phyloP scores from a whole-genome alignment of 2,888 invertebrate species.

The Coronaproctus castanopsis region DNA sequence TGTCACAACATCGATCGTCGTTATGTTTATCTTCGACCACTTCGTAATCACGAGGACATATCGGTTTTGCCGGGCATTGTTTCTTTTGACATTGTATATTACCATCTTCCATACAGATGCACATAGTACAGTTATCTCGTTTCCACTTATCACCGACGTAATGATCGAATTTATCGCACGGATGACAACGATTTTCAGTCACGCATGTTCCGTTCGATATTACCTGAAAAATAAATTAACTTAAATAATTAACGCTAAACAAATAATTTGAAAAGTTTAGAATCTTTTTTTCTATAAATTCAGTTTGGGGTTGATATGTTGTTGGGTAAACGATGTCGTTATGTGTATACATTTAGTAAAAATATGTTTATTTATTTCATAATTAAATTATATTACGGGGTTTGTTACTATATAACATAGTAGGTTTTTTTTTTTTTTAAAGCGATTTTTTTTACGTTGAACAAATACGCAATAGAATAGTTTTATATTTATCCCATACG shows the following conservation, averaged over 20 bases:
- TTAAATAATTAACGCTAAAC: conserved; percentile 1
- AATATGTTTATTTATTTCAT: neutral
- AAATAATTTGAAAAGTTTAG: too few species aligned
- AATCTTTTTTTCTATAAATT: too few species aligned
- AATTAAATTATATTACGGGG: too few species aligned
- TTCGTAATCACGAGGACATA: conserved; percentile 39
- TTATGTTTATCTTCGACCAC: conserved; percentile 33
- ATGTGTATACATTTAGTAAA: neutral
- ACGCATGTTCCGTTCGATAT: conserved; percentile 53
- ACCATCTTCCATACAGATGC: conserved; percentile 38
- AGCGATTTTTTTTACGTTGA: neutral
- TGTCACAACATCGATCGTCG: conserved; percentile 45
- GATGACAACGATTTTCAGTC: conserved; percentile 39
- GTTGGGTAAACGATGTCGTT: too few species aligned
- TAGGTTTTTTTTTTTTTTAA: too few species aligned
- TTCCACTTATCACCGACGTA: conserved; percentile 46
- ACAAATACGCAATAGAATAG: neutral
- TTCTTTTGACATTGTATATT: conserved; percentile 41
- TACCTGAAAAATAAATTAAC: conserved; percentile 28
- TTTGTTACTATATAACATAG: too few species aligned
- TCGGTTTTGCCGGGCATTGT: conserved; percentile 33
- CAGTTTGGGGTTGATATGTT: too few species aligned
- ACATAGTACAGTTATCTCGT: conserved; percentile 49
- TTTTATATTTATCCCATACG: too few species aligned
- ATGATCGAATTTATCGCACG: conserved; percentile 54